Conservation (phyloP, 2,888 invertebrate species). For the Amphipyra berbera region DNA sequence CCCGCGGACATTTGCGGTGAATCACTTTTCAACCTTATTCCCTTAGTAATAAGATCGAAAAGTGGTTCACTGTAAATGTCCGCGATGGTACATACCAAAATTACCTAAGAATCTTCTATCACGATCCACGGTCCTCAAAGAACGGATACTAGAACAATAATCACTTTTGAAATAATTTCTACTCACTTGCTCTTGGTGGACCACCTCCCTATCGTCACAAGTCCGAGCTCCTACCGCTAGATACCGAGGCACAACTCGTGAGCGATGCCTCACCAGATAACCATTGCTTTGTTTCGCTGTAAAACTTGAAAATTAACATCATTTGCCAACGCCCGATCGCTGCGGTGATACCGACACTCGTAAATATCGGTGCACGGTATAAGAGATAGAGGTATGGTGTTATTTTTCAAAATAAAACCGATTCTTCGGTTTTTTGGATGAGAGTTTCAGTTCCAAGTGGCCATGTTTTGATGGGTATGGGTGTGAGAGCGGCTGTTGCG, state of each 20-base stretch:
- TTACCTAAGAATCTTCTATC: too few relatives aligned
- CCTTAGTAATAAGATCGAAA: too few relatives aligned
- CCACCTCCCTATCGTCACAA: constrained; percentile 45
- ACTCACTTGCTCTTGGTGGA: constrained; percentile 27
- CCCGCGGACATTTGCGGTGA: too few relatives aligned
- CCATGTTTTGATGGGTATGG: too few relatives aligned
- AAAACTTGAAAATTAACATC: constrained; percentile 89
- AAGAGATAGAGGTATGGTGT: constrained; percentile 38
- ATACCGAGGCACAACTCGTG: constrained; percentile 78
- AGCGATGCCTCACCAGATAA: constrained; percentile 84
- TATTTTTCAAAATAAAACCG: background rate
- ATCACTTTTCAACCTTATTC: too few relatives aligned
- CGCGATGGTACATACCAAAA: too few relatives aligned
- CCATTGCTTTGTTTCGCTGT: constrained; percentile 88
- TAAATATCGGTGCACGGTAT: constrained; percentile 50
- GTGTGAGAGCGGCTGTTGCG: too few relatives aligned
- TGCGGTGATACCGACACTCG: constrained; percentile 75
- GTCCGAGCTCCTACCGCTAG: constrained; percentile 75
- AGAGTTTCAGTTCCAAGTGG: too few relatives aligned
- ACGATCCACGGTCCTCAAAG: too few relatives aligned
- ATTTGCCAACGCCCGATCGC: constrained; percentile 88
- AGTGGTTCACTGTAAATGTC: too few relatives aligned
- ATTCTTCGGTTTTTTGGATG: background rate
- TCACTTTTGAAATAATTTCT: too few relatives aligned
- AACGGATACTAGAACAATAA: too few relatives aligned